Base-by-base conservation (phyloP, 92 coral and sea anemone species). In the Hydrozoanthus gracilis region DNA sequence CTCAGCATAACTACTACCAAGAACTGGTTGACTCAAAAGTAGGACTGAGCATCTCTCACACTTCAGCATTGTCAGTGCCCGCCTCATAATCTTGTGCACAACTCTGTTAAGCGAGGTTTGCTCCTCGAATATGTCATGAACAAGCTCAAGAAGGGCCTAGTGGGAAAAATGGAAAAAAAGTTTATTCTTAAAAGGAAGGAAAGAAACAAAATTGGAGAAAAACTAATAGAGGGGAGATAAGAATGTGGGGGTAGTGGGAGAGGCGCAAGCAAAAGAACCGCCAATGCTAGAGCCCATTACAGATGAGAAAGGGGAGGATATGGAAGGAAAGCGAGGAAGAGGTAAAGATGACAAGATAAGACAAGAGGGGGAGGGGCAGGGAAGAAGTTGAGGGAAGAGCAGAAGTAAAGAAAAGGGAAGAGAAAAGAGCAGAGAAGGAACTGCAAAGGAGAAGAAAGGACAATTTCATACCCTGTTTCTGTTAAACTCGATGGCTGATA, bases 91-190 rank as follows among this genome's bases (percentile, higher is more conserved):
- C 76, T 95, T 95, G 90, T 97, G 98, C 44, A 97, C 98, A 72
- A 97, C 97, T 83, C 94, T 93, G 64, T 95, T 95, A 7, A 97
- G 93, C 7, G 99, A 97, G 5, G 99, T 97, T 90, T 97, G 99
- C 51, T 97, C 99, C 89, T 97, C 99, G 88, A 97, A 97, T 64
- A 97, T 97, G 88, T 97, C 99, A 77, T 97, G 99, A 6, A 97
- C 98, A 77, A 97, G 92, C 76, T 97, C 99, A 44, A 97, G 95
- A 83, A 97, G 86, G 15, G 98, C 99, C 99, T 27, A 27, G 39
- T 97, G 79, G 39, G 86, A 88, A 44, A 78, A 3, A 82, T 11
- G 14, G 49, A 4, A 16, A 17, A n/a, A 27, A 52, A n/a, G 11
- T 55, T 75, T 49, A 7, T 20, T 10, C 46, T 9, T 27, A 47